Conservation (phyloP, 2,113 vertebrate species). For the Paraplagusia blochii region DNA sequence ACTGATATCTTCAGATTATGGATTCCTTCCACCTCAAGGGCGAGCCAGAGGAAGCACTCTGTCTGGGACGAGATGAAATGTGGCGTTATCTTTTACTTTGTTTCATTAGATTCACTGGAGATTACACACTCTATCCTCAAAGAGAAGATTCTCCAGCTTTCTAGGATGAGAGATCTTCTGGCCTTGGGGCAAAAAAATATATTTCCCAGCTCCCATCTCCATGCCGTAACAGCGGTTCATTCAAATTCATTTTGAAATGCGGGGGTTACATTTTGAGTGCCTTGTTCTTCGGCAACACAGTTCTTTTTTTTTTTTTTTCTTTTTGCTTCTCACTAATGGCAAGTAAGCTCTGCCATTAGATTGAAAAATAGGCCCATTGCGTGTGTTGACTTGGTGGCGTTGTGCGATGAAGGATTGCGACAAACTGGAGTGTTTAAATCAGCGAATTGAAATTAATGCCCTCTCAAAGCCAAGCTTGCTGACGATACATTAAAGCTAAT, state of each 20-base stretch:
- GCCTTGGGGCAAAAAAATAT: slow-evolving; percentile 67
- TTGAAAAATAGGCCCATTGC: slow-evolving; percentile 80
- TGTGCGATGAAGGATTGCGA: slow-evolving; percentile 87
- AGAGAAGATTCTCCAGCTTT: slow-evolving; percentile 59
- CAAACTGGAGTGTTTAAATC: slow-evolving; percentile 95
- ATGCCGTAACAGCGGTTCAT: slow-evolving; percentile 66
- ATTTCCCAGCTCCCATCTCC: slow-evolving; percentile 51
- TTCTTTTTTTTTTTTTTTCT: slow-evolving; percentile 29
- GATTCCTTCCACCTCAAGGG: slow-evolving; percentile 74
- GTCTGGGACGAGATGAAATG: slow-evolving; percentile 70
- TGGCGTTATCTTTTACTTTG: slow-evolving; percentile 78
- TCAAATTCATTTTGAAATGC: slow-evolving; percentile 75
- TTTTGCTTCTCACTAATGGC: slow-evolving; percentile 69
- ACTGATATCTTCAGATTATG: slow-evolving; percentile 72
- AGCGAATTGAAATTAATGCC: slow-evolving; percentile 98
- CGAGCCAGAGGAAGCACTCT: slow-evolving; percentile 62
- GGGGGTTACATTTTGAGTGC: slow-evolving; percentile 71
- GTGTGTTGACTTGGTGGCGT: slow-evolving; percentile 75
- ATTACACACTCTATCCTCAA: slow-evolving; percentile 73
- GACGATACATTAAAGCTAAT: slow-evolving; percentile 90
- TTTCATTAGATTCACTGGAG: slow-evolving; percentile 77
- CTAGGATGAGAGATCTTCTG: slow-evolving; percentile 71
- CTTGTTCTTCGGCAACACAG: slow-evolving; percentile 68
- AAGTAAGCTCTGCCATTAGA: slow-evolving; percentile 74
- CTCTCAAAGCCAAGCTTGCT: slow-evolving; percentile 86